Base-by-base conservation (phyloP, 2,797 vertebrate species). In the Propithecus deckenii region DNA sequence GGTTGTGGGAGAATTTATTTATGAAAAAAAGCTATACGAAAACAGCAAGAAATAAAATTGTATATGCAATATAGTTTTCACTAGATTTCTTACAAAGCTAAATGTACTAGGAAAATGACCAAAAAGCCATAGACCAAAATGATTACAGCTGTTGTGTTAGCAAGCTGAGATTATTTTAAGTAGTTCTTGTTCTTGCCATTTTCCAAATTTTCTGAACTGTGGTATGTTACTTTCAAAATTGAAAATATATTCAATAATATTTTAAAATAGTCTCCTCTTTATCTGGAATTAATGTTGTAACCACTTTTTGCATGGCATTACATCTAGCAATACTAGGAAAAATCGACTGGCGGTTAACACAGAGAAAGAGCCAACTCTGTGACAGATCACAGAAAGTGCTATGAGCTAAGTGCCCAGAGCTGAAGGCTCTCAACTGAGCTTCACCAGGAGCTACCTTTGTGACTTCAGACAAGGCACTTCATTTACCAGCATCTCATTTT, bases 41-140 rank as follows among this genome's bases (percentile, higher is more conserved):
- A 96, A 89, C 43, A 94, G 86, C n/a, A 88, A 95, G 80, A 93
- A 96, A 92, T 57, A 20, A 95, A 95, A 94, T 20, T 80, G 15
- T 72, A 46, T 57, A 32, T 86, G 46, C 50, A 83, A 79, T 91
- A 59, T 22, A 76, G 81, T 93, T 95, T 96, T 74, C 85, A 57
- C 61, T 52, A 71, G n/a, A 74, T 67, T 96, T 92, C 95, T 79
- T 7, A 30, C 78, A 89, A 94, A 90, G 85, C 72, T 65, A 85
- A 96, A 79, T 50, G 28, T 67, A 61, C 20, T 32, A 61, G 18
- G 30, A 91, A 97, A 97, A 96, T 91, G 83, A 95, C 74, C 83
- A 87, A 87, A 83, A 96, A 71, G 46, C 63, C 80, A 86, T 13
- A 86, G 55, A 91, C 88, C 14, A 74, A 96, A 94, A 94, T 95